Evolutionary conservation across 2,113 vertebrate species (phyloP).

Genomic region (Ondatra zibethicus): DNA sequence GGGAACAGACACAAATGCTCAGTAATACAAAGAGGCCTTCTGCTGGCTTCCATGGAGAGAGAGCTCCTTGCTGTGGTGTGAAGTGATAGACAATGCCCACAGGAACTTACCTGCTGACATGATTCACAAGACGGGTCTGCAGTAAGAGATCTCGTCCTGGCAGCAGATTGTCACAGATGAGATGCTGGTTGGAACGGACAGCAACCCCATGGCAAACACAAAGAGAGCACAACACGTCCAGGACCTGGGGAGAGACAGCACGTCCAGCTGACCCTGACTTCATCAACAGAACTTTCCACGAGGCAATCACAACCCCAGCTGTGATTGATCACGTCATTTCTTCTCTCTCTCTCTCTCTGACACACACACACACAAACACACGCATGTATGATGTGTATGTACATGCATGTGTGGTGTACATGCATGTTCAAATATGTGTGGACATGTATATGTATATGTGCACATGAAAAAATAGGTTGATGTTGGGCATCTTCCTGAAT

Average conservation of each 20-base stretch:
- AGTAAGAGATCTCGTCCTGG: conserved; percentile 95
- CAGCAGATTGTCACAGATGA: conserved; percentile 98
- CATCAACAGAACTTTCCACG: rapidly evolving
- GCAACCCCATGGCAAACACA: conserved; percentile 98
- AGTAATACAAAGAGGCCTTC: background rate
- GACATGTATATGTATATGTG: background rate
- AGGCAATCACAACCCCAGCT: background rate
- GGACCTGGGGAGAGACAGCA: conserved; percentile 86
- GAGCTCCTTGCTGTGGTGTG: too few species aligned
- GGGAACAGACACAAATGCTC: background rate
- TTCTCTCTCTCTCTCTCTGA: background rate
- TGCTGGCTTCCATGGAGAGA: rapidly evolving
- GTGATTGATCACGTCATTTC: background rate
- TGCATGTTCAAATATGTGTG: background rate
- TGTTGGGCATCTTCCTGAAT: too few species aligned
- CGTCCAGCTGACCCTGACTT: background rate
- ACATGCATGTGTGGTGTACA: background rate
- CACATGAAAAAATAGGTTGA: background rate
- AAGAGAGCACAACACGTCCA: conserved; percentile 96
- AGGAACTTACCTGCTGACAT: conserved; percentile 93
- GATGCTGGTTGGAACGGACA: conserved; percentile 96
- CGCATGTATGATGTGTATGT: background rate
- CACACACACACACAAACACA: too few species aligned
- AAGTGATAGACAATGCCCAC: rapidly evolving
- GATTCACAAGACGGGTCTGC: conserved; percentile 96